Evolutionary conservation across 2,797 vertebrate species (phyloP), one percentile per base, ranked within the genome.

Genomic region (Falco peregrinus): DNA sequence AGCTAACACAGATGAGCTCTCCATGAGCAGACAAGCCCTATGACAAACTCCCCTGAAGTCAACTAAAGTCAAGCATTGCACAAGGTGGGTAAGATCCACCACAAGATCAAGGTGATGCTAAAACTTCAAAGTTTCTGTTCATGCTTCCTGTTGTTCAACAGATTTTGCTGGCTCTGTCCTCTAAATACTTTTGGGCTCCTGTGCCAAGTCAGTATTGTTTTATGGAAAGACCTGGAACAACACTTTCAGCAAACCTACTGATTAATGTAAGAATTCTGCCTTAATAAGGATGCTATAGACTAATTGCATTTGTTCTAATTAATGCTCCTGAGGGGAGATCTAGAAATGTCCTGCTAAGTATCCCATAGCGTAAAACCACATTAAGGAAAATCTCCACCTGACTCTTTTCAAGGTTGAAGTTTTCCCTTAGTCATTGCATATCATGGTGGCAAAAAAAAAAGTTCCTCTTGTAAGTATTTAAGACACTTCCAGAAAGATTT

Each of bases 261-360:
- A 90, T 74, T 91, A 80, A 74, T 87, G 22, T 74, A 88, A 90
- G n/a, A 93, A 81, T 84, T 87, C 39, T 90, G 67, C 50, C 79
- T 86, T 91, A 87, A 76, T 81, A 91, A 85, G 68, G 71, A 84
- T 83, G 57, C 48, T 92, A 82, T 89, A 67, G 73, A 59, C 50
- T 93, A 91, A 76, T 80, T 85, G 26, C 47, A 68, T 88, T 78
- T 94, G 25, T 80, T 93, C 69, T 90, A 93, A 91, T 88, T 91
- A 86, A 80, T 5, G 9, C 35, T 95, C 33, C 83, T 15, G 47
- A 88, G 56, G n/a, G 31, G 74, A 74, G 28, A 76, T 92, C 71
- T 79, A 87, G 56, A 89, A 89, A 83, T 85, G 81, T 11, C 71
- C 70, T 91, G 56, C 39, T 91, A 84, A 92, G 21, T 68, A 83